Evolutionary conservation across 2,113 vertebrate genomes (phyloP).

Genomic region (Saccopteryx bilineata): DNA sequence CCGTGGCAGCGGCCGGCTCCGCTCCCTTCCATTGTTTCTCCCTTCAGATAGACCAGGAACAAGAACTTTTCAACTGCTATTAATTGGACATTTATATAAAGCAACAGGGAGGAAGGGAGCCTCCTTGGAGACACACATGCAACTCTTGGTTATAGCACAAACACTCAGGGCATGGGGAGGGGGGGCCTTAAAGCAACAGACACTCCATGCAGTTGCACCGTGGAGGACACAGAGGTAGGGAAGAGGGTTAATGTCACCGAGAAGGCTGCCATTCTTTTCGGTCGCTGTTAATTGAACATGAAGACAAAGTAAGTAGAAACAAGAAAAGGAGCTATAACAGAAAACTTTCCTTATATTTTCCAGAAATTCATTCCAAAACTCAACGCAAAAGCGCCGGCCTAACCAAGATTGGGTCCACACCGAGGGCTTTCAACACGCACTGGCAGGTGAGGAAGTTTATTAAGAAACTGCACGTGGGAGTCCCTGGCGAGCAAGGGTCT

Average conservation of each 20-base stretch:
- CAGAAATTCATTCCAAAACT: constrained; percentile 14
- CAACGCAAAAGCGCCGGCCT: neutral
- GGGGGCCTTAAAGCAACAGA: neutral
- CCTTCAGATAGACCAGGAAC: constrained; percentile 55
- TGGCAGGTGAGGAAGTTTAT: neutral
- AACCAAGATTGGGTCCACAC: neutral
- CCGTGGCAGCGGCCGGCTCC: constrained; percentile 50
- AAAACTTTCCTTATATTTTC: constrained; percentile 8
- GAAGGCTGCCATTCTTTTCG: neutral
- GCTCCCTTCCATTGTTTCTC: constrained; percentile 74
- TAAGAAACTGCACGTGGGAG: neutral
- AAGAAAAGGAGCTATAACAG: neutral
- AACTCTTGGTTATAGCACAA: neutral
- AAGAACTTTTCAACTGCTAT: constrained; percentile 76
- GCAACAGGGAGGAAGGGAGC: constrained; percentile 42
- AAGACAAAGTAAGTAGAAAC: neutral
- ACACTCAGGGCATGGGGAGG: neutral
- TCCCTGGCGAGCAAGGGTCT: neutral
- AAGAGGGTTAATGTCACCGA: neutral
- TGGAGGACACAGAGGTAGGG: neutral
- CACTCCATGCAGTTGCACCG: rapidly evolving
- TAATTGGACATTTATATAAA: constrained; percentile 75
- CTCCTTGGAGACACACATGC: neutral
- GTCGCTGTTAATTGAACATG: neutral
- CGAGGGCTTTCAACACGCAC: neutral